Evolutionary conservation across 1,140 invertebrate species (phyloP).

Genomic region (Augochlora pura): DNA sequence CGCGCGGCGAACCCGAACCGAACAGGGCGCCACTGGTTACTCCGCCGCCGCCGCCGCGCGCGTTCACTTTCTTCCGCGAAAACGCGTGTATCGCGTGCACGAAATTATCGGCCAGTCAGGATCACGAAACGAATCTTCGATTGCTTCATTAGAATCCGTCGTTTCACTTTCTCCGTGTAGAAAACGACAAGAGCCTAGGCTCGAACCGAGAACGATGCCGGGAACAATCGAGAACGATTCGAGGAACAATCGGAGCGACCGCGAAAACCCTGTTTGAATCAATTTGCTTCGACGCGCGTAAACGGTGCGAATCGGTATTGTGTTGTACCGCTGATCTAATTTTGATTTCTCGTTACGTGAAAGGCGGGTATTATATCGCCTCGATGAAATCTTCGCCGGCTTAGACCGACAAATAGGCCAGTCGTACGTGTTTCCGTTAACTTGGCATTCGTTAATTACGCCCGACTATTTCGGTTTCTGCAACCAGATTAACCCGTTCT

Average conservation of each 20-base stretch:
- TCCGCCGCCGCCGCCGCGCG: too few species aligned
- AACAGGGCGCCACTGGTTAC: too few species aligned
- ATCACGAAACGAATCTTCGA: conserved; percentile 1
- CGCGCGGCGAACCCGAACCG: neutral
- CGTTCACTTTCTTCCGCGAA: conserved; percentile 13
- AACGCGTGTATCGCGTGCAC: conserved; percentile 18
- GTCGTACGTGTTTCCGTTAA: neutral
- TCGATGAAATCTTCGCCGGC: neutral
- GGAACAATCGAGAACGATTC: too few species aligned
- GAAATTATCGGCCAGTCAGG: neutral
- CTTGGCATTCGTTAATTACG: neutral
- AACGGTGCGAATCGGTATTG: too few species aligned
- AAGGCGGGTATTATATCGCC: neutral
- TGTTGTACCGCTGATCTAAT: too few species aligned
- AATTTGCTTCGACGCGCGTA: too few species aligned
- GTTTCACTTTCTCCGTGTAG: conserved; percentile 1
- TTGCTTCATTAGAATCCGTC: conserved; percentile 12
- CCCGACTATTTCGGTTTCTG: too few species aligned
- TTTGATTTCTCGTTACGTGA: neutral
- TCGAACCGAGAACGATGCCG: too few species aligned
- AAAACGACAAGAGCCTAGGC: neutral
- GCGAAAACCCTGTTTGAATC: too few species aligned
- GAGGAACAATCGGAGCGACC: too few species aligned
- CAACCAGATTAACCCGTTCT: too few species aligned
- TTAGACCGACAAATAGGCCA: neutral